phyloP scores from a whole-genome alignment of 2,113 vertebrate species.

The Psittacula cyanocephala region DNA sequence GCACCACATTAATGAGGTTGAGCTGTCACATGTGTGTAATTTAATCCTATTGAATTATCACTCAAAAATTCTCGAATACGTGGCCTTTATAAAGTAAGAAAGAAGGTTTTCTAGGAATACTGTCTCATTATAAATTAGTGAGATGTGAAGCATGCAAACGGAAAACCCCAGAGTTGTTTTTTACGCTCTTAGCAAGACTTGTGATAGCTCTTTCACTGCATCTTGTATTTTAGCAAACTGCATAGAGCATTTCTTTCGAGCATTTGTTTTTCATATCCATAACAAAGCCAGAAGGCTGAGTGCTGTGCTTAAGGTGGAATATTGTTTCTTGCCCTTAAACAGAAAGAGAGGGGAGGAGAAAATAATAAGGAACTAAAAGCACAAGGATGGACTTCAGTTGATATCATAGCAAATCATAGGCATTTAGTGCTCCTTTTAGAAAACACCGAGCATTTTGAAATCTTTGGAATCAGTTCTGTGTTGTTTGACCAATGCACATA shows the following conservation, averaged over 20 bases:
- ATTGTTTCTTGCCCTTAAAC: background rate
- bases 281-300: background rate
- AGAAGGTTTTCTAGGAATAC: constrained; percentile 69
- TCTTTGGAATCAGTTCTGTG: background rate
- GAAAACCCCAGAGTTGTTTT: background rate
- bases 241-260: background rate
- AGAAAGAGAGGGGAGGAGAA: accelerated
- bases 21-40: constrained; percentile 78
- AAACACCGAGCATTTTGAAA: background rate
- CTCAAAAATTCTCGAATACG: constrained; percentile 76
- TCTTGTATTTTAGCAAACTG: background rate
- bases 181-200: background rate
- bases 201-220: background rate
- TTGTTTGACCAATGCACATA: background rate
- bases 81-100: constrained; percentile 70
- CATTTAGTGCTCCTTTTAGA: background rate
- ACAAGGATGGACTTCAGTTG: background rate
- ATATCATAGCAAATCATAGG: background rate
- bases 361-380: background rate
- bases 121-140: constrained; percentile 58
- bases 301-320: background rate
- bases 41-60: constrained; percentile 86
- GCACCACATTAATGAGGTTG: constrained; percentile 80
- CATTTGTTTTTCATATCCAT: constrained; percentile 29
- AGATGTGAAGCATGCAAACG: constrained; percentile 38